These are phyloP conservation scores for Sylvietta virens DNA, from an alignment of 2,113 vertebrate genomes.

Conservation along the genomic window DNA sequence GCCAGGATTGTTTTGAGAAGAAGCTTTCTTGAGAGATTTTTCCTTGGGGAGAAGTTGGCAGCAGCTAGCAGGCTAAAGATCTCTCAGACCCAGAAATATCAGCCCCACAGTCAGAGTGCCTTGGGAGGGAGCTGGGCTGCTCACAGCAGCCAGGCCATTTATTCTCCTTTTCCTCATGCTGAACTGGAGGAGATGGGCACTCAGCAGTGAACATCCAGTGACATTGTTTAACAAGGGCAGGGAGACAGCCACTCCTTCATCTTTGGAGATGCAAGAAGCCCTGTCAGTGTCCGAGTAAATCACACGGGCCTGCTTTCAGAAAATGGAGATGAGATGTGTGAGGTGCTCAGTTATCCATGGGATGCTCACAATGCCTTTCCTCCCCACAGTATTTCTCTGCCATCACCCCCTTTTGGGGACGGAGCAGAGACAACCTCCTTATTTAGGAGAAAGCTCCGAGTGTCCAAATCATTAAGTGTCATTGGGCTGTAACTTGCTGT, in stretches of 20 bases:
- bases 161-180: rapidly evolving
- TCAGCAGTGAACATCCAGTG: background rate
- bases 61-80: too few relatives aligned
- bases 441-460: background rate
- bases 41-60: too few relatives aligned
- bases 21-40: too few relatives aligned
- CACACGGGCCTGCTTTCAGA: background rate
- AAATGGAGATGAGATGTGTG: background rate
- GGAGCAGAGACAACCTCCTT: background rate
- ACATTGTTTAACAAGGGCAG: background rate
- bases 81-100: too few relatives aligned
- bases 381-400: background rate
- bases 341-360: background rate
- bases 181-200: background rate
- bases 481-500: background rate
- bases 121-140: background rate
- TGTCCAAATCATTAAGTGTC: background rate
- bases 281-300: background rate
- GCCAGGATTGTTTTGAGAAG: too few relatives aligned
- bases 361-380: background rate
- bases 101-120: too few relatives aligned
- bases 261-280: background rate
- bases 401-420: rapidly evolving
- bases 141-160: background rate
- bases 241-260: background rate